Conservation (phyloP, 1,140 invertebrate genomes). For the Scaptomyza pallida region DNA sequence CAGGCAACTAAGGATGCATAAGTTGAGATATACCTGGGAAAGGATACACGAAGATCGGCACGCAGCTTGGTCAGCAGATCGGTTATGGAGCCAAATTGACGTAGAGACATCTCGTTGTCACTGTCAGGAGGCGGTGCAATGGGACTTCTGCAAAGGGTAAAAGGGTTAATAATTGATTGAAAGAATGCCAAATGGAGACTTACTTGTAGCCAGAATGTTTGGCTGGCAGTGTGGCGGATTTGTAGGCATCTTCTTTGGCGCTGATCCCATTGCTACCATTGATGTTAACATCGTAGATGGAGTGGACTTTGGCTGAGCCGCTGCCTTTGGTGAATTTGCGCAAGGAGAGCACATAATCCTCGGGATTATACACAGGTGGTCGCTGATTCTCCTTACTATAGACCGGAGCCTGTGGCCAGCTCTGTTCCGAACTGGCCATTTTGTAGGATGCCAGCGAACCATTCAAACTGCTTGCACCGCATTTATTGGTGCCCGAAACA, state of each 20-base stretch:
- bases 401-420: conserved; percentile 74
- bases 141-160: conserved; percentile 78
- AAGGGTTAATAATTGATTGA: neutral
- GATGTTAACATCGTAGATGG: conserved; percentile 77
- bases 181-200: neutral
- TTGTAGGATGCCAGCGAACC: conserved; percentile 80
- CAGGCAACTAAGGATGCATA: no score
- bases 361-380: conserved; percentile 93
- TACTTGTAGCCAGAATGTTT: conserved; percentile 83
- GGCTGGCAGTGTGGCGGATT: conserved; percentile 71
- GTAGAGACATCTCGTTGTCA: conserved; percentile 92
- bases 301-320: conserved; percentile 59
- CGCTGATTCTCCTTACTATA: conserved; percentile 89
- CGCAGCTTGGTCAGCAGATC: conserved; percentile 94
- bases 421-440: conserved; percentile 79
- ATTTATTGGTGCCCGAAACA: conserved; percentile 62
- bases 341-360: conserved; percentile 91
- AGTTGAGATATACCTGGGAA: conserved; percentile 89
- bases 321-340: conserved; percentile 89
- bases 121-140: conserved; percentile 85
- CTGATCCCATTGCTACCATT: conserved; percentile 8
- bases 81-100: conserved; percentile 93
- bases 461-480: conserved; percentile 72
- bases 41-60: conserved; percentile 92
- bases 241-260: conserved; percentile 54